Evolutionary conservation across 2,113 vertebrate genomes (phyloP), one percentile per base, ranked within the genome.

Genomic region (Neolamprologus devosi): DNA sequence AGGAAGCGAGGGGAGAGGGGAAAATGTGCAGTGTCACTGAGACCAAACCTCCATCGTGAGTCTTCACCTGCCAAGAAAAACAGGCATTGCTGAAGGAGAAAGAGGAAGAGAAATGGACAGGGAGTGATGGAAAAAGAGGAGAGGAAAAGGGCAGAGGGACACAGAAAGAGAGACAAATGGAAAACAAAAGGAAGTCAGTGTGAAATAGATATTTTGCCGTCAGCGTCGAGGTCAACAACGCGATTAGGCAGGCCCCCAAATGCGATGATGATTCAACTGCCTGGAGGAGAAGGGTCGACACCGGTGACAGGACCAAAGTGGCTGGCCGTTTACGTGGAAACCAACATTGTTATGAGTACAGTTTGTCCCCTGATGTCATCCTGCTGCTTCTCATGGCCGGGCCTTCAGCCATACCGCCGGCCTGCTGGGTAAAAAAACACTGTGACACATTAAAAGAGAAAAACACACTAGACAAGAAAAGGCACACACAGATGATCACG

Each of bases 321-420:
- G 70, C 30, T 4, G n/a, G 58, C 87, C 19, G 91, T 94, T 94
- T 93, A 86, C 88, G 53, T 91, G 94, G 94, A 89, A 91, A 95
- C 95, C 6, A 85, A 84, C 88, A 92, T 92, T 95, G 94, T 95
- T 96, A 88, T 95, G 89, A 95, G 90, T 88, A 96, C 95, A 96
- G 91, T 93, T 95, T 96, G 94, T 95, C 90, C 95, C 92, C 86
- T 95, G 94, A 96, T 95, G 95, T 96, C 94, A 96, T 92, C 54
- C 55, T 89, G 49, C 65, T 86, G 40, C 83, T 42, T 84, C 85
- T 95, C 90, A 88, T 78, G 87, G 89, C 82, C 23, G 58, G 92
- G 92, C 87, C 82, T 33, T 83, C 47, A 90, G 89, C 84, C 90
- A 93, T 82, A 87, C 73, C 80, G 6, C 70, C 37, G 4, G 11